Evolutionary conservation across 2,113 vertebrate genomes (phyloP).

Genomic region (Sinocyclocheilus grahami): DNA sequence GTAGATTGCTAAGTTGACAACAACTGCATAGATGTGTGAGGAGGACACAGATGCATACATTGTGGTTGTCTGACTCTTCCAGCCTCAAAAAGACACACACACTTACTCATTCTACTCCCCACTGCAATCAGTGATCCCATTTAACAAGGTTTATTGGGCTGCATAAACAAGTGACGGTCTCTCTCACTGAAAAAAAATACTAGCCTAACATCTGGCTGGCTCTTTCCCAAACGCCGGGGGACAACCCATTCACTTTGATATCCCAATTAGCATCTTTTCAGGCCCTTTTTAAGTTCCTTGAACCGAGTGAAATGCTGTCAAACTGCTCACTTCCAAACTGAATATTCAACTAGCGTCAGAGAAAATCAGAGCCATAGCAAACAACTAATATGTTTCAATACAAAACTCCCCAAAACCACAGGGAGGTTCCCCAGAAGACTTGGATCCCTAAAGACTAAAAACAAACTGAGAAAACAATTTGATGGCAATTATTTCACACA

Average conservation of each 20-base stretch:
- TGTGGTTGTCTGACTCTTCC: neutral
- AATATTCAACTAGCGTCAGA: neutral
- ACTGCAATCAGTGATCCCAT: conserved; percentile 42
- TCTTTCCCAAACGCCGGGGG: conserved; percentile 28
- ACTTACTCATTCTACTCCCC: conserved; percentile 26
- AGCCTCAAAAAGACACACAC: neutral
- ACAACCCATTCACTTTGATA: conserved; percentile 49
- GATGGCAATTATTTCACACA: neutral
- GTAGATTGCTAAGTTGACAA: neutral
- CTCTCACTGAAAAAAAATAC: conserved; percentile 9
- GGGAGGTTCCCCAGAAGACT: neutral
- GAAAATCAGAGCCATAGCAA: neutral
- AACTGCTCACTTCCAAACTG: conserved; percentile 9
- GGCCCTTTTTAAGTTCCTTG: conserved; percentile 32
- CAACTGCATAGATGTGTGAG: neutral
- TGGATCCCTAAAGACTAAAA: neutral
- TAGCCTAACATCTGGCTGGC: conserved; percentile 50
- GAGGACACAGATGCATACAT: neutral
- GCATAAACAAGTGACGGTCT: conserved; percentile 49
- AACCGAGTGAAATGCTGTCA: conserved; percentile 33
- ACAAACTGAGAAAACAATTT: neutral
- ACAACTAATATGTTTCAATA: neutral
- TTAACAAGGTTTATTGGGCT: conserved; percentile 46
- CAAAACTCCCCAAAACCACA: neutral
- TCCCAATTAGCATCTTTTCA: conserved; percentile 54